These are phyloP conservation scores for Chlorocebus sabaeus DNA, from an alignment of 2,113 vertebrate species.

Conservation along the genomic window DNA sequence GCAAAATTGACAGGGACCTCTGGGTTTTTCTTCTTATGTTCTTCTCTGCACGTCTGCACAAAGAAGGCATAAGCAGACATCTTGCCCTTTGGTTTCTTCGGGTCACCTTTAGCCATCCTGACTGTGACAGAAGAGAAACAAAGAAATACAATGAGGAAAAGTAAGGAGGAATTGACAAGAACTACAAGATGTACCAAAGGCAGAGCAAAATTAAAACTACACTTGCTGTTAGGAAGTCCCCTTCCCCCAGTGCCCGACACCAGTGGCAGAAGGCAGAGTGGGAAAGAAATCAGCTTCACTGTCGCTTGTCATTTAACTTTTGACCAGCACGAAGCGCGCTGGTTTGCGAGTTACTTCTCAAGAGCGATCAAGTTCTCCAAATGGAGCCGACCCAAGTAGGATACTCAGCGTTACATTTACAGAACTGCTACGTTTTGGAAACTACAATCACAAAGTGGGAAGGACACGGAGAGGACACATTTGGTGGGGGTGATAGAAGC, in stretches of 20 bases:
- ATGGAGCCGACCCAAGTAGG: neutral
- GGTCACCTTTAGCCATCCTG: slow-evolving; percentile 92
- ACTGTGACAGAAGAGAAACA: slow-evolving; percentile 56
- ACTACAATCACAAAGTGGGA: neutral
- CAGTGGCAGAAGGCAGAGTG: neutral
- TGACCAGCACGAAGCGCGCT: slow-evolving; percentile 56
- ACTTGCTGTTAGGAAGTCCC: neutral
- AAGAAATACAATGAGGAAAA: neutral
- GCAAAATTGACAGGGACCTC: slow-evolving; percentile 92
- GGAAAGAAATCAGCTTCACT: neutral
- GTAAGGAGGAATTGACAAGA: neutral
- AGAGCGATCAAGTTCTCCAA: slow-evolving; percentile 54
- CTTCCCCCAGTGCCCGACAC: no score
- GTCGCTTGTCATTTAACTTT: slow-evolving; percentile 69
- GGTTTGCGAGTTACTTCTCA: slow-evolving; percentile 52
- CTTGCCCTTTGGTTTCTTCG: slow-evolving; percentile 93
- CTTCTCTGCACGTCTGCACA: slow-evolving; percentile 91
- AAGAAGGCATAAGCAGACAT: slow-evolving; percentile 94
- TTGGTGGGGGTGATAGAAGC: neutral
- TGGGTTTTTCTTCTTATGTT: slow-evolving; percentile 92
- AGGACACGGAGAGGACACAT: neutral
- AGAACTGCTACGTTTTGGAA: neutral
- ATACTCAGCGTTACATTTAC: neutral
- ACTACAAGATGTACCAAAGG: neutral
- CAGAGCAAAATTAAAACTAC: neutral